Base-by-base conservation (phyloP, 2,888 invertebrate genomes). In the Xestia sexstrigata region DNA sequence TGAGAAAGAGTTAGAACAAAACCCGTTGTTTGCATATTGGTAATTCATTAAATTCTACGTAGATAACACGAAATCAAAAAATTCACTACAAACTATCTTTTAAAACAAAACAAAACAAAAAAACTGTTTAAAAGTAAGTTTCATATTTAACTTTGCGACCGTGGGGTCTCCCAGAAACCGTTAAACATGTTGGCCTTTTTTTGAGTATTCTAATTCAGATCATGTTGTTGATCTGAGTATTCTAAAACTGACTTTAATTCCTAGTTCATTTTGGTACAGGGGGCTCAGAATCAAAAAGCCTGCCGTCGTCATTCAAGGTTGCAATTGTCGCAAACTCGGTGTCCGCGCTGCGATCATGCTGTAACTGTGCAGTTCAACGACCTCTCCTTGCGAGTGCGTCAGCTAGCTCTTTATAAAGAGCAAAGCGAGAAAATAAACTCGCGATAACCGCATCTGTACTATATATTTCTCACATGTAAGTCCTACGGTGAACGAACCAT, bases 391-490 rank as follows among this genome's bases (percentile, higher is more conserved):
- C 90, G 90, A 93, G 92, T 95, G 95, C 95, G 96, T 95, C 95
- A 95, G 93, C 94, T 93, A 94, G 93, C 94, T 93, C 93, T 94
- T 94, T 94, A 95, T 94, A 94, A 95, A 95, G 94, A 94, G 95
- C 95, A 95, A 95, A 94, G 92, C 93, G 95, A 96, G 95, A 96
- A 95, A 95, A 96, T 95, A 95, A 94, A 94, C 88, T 82, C 89
- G 89, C 91, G 93, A 95, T 96, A 96, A 95, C 93, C 92, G 93
- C 95, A 94, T 95, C 94, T 94, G 94, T 92, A 91, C 92, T 92
- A 91, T 89, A 88, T 87, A 85, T 90, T 91, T 91, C 90, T 91
- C 91, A 91, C n/a, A 89, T 90, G 89, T 89, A 88, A 89, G 91
- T 91, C 93, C 78, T 70, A 82, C 94, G 94, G 95, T 94, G 93